Evolutionary conservation across 2,113 vertebrate species (phyloP).

Genomic region (Lepidothrix coronata): DNA sequence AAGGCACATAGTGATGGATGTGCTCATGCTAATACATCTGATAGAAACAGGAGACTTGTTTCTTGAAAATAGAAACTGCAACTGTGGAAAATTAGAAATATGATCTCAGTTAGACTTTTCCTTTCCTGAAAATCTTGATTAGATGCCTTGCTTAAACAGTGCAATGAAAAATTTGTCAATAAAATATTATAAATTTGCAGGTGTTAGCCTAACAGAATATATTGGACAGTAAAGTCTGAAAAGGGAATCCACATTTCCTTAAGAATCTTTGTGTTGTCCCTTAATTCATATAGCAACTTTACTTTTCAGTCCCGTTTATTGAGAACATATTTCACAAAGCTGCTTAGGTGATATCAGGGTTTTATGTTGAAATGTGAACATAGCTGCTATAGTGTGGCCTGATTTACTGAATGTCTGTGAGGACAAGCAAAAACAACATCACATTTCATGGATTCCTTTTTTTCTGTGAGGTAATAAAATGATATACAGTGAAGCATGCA

Average conservation of each 20-base stretch:
- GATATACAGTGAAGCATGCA: constrained; percentile 6
- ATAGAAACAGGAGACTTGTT: not conserved
- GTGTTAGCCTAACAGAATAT: not conserved
- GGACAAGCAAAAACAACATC: constrained; percentile 32
- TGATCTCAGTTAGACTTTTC: not conserved
- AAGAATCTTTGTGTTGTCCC: not conserved
- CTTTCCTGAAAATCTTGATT: not conserved
- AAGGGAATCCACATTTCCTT: not conserved
- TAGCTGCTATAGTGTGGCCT: not conserved
- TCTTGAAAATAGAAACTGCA: not conserved
- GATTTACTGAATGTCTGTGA: constrained; percentile 45
- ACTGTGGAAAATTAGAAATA: not conserved
- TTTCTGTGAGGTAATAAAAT: constrained; percentile 9
- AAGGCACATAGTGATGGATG: not conserved
- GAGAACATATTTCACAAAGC: constrained; percentile 36
- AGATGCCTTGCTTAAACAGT: not conserved
- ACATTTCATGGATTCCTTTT: constrained; percentile 31
- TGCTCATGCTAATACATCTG: not conserved
- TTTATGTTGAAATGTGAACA: constrained; percentile 32
- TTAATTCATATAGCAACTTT: not conserved
- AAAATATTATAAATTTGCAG: not conserved
- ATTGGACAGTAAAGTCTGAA: not conserved
- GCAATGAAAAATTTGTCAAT: not conserved
- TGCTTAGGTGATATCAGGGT: not conserved
- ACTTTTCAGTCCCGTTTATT: constrained; percentile 2